Evolutionary conservation across 37 sponge, comb jelly and placozoan genomes (phyloP), one percentile per base, ranked within the genome.

Genomic region (Halichondria panicea): DNA sequence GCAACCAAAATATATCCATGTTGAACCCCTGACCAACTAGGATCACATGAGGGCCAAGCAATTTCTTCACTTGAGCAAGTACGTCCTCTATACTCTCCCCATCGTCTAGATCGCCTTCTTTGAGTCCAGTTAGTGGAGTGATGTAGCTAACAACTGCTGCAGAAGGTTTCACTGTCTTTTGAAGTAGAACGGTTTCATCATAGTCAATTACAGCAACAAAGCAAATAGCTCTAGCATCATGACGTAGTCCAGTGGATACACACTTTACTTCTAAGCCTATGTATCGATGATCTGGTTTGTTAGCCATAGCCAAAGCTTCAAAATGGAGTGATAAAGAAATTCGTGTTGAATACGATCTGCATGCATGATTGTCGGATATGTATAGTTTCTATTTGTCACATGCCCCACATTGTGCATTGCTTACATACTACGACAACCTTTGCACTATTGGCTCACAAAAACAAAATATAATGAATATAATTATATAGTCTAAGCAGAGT

Each of bases 171-270:
- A 77, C 67, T 31, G 8, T 44, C 66, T 42, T 54, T 21, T 65
- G 46, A 4, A 63, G 66, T 25, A 78, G 40, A 25, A 62, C 63
- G 28, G 65, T 32, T 11, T 76, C 79, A 31, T 40, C 18, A 21
- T 78, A 3, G 25, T 78, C 79, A 4, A 76, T 46, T 8, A 76
- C 77, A 44, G 64, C 77, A 9, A 76, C 65, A 22, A 37, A 19
- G 19, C 52, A 43, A 1, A 63, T 48, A 31, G 35, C 21, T 1
- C 42, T 35, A 19, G 57, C 68, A 35, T 78, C 68, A 35, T 78
- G 79, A 50, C 79, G 36, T 1, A 9, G 3, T 21, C 79, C 79
- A 18, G 79, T 78, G 32, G 79, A 68, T 7, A 78, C 79, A 33
- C 68, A 66, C 40, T 78, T 69, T 40, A 78, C 79, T 30, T 78